These are phyloP conservation scores for Bellardia pandia DNA, from an alignment of 2,888 invertebrate species.

Conservation along the genomic window DNA sequence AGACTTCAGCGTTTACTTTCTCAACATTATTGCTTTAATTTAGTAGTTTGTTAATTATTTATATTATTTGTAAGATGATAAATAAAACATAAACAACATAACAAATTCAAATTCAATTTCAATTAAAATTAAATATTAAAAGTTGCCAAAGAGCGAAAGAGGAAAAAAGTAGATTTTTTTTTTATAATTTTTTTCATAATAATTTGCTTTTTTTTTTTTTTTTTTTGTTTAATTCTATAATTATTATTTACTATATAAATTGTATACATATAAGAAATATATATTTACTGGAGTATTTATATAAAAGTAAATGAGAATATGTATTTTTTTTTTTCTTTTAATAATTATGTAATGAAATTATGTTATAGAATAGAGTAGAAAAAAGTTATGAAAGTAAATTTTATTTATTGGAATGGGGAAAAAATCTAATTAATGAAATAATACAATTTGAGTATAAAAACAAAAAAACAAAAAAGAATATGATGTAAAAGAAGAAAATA, in stretches of 20 bases:
- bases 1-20: conserved; percentile 11
- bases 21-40: conserved; percentile 40
- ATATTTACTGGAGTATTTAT: conserved; percentile 31
- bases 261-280: conserved; percentile 43
- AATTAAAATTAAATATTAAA: conserved; percentile 62
- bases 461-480: not conserved
- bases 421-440: conserved; percentile 62
- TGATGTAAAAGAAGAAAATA: conserved; percentile 6
- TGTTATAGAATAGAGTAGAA: not conserved
- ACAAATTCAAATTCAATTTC: conserved; percentile 60
- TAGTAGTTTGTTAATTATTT: conserved; percentile 43
- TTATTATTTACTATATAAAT: conserved; percentile 48
- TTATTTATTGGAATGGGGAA: conserved; percentile 17
- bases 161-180: conserved; percentile 50
- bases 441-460: conserved; percentile 29
- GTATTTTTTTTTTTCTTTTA: not conserved
- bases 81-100: conserved; percentile 64
- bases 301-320: conserved; percentile 25
- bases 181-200: conserved; percentile 17
- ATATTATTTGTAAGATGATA: conserved; percentile 25
- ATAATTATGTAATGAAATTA: conserved; percentile 24
- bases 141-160: conserved; percentile 68
- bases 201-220: conserved; percentile 3
- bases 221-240: conserved; percentile 53
- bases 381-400: conserved; percentile 42